Evolutionary conservation across 2,888 invertebrate species (phyloP).

Genomic region (Bugula neritina): DNA sequence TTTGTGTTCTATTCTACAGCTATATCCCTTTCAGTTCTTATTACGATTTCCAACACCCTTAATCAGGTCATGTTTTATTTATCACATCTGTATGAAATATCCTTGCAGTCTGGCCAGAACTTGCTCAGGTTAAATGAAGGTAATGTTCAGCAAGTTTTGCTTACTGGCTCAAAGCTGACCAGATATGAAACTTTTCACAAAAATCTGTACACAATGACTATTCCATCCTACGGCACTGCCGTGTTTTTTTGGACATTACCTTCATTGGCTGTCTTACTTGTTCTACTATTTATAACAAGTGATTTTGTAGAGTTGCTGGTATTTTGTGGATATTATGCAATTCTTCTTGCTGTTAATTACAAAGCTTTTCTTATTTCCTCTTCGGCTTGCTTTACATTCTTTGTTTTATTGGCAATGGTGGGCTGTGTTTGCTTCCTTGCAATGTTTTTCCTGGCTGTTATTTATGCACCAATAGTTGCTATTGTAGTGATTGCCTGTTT

Average conservation of each 20-base stretch:
- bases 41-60: background rate
- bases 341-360: background rate
- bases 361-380: background rate
- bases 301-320: too few species aligned
- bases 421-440: background rate
- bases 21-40: background rate
- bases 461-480: background rate
- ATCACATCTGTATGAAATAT: background rate
- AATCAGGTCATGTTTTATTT: background rate
- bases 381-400: background rate
- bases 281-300: too few species aligned
- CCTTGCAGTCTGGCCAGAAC: background rate
- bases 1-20: background rate
- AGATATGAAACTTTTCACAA: background rate
- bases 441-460: background rate
- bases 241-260: background rate
- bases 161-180: background rate
- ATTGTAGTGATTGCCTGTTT: too few species aligned
- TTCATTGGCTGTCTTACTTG: background rate
- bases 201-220: background rate
- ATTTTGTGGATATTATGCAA: background rate
- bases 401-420: background rate
- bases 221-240: background rate
- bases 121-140: background rate
- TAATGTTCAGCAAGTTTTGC: background rate